phyloP scores from a whole-genome alignment of 1,140 invertebrate genomes.

The Drosophila guanche region DNA sequence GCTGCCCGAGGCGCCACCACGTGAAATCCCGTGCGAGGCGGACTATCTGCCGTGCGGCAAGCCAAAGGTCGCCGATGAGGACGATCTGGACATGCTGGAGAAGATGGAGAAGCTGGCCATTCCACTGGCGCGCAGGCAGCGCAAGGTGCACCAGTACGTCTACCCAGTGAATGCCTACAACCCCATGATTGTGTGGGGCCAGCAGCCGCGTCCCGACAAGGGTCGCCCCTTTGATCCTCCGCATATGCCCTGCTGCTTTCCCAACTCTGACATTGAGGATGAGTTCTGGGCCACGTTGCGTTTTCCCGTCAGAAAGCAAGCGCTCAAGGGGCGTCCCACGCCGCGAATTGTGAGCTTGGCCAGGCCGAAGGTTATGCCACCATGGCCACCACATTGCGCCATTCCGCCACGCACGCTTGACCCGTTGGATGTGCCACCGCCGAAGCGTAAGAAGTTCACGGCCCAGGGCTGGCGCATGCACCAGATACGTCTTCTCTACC shows the following conservation, averaged over 20 bases:
- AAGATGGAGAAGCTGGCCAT: conserved; percentile 29
- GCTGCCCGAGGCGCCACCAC: neutral
- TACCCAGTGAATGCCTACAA: conserved; percentile 36
- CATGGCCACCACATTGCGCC: conserved; percentile 59
- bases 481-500: conserved; percentile 65
- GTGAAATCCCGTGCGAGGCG: conserved; percentile 34
- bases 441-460: conserved; percentile 62
- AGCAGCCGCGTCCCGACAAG: conserved; percentile 55
- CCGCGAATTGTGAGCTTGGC: conserved; percentile 61
- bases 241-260: conserved; percentile 52
- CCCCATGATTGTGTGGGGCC: conserved; percentile 60
- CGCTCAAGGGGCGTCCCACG: conserved; percentile 51
- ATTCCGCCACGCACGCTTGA: conserved; percentile 35
- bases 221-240: conserved; percentile 59
- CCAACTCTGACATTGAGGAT: conserved; percentile 59
- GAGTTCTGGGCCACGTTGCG: conserved; percentile 63
- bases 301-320: conserved; percentile 57
- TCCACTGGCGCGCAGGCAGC: conserved; percentile 46
- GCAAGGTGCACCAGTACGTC: conserved; percentile 45
- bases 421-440: conserved; percentile 24
- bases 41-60: conserved; percentile 49
- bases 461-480: conserved; percentile 65
- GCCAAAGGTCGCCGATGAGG: neutral
- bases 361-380: conserved; percentile 56
- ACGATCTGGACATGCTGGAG: conserved; percentile 16